Percentiles rank a stretch among this genome's conserved stretches.
phyloP scores from a whole-genome alignment of 1,140 invertebrate genomes.

The Sycobia sp. region DNA sequence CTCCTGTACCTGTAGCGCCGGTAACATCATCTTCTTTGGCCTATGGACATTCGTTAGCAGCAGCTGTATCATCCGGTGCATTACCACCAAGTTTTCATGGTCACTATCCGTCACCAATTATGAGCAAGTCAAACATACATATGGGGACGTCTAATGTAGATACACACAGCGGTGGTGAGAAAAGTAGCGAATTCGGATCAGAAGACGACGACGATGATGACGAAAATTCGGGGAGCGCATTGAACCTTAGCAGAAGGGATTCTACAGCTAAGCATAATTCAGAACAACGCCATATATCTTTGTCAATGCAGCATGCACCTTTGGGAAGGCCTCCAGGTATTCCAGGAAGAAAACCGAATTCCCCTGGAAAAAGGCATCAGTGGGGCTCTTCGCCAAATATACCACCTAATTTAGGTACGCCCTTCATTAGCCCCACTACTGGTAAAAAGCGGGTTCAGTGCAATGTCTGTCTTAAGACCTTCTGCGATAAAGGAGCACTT shows the following conservation, averaged over 20 bases:
- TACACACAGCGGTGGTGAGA: constrained; percentile 43
- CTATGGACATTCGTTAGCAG: constrained; percentile 45
- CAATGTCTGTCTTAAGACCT: constrained; percentile 97
- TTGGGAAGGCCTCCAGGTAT: constrained; percentile 59
- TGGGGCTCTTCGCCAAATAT: constrained; percentile 79
- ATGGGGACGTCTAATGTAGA: constrained; percentile 34
- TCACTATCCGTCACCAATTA: constrained; percentile 51
- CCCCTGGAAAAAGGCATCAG: constrained; percentile 82
- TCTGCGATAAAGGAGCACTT: constrained; percentile 99
- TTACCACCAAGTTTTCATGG: constrained; percentile 52
- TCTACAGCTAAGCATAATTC: constrained; percentile 42
- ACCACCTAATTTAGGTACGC: constrained; percentile 85
- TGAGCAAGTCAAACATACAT: constrained; percentile 43
- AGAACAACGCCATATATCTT: constrained; percentile 38
- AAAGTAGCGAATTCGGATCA: constrained; percentile 62
- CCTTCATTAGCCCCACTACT: constrained; percentile 88
- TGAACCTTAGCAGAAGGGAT: constrained; percentile 70
- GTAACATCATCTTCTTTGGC: constrained; percentile 52
- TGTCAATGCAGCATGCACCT: constrained; percentile 26
- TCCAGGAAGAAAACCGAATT: constrained; percentile 78
- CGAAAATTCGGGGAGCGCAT: constrained; percentile 68
- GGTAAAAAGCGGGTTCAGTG: constrained; percentile 98
- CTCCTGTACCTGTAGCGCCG: constrained; percentile 52
- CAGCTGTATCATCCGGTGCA: constrained; percentile 50
- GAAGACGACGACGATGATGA: constrained; percentile 61